A percentile compares a stretch with the other conserved stretches of the same genome.
Evolutionary conservation across 2,113 vertebrate genomes (phyloP).

Genomic region (Calidris pygmaea): DNA sequence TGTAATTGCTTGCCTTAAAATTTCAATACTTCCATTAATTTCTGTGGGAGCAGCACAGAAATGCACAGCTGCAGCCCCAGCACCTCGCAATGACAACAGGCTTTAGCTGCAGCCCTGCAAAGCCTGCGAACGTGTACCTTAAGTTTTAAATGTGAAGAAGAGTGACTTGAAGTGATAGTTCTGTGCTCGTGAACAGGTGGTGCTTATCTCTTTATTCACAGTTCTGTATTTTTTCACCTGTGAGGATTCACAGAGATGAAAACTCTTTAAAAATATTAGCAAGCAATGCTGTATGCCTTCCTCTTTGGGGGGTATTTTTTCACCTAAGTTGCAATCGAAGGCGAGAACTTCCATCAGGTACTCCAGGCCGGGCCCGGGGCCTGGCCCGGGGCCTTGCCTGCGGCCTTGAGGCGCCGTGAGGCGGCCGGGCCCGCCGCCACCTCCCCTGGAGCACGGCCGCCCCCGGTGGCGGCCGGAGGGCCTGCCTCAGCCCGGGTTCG

Average conservation of each 20-base stretch:
- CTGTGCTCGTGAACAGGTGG: rapidly evolving
- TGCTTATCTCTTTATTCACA: neutral
- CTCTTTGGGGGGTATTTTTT: neutral
- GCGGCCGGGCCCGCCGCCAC: neutral
- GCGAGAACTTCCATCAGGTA: no score
- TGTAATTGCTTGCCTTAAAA: neutral
- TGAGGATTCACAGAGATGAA: rapidly evolving
- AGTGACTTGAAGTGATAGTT: neutral
- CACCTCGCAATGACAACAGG: rapidly evolving
- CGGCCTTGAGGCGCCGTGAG: neutral
- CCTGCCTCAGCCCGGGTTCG: no score
- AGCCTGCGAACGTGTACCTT: rapidly evolving
- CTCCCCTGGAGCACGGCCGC: neutral
- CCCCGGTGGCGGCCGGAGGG: neutral
- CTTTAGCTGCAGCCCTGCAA: neutral
- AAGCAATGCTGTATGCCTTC: rapidly evolving
- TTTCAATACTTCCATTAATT: neutral
- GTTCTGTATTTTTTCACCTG: rapidly evolving
- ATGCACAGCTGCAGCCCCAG: neutral
- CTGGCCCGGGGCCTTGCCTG: neutral
- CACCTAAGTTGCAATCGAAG: rapidly evolving
- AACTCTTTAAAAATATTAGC: neutral
- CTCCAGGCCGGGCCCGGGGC: neutral
- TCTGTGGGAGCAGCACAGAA: neutral
- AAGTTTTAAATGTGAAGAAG: rapidly evolving